Base-by-base conservation (phyloP, 2,888 invertebrate genomes). In the Eupithecia tripunctaria region DNA sequence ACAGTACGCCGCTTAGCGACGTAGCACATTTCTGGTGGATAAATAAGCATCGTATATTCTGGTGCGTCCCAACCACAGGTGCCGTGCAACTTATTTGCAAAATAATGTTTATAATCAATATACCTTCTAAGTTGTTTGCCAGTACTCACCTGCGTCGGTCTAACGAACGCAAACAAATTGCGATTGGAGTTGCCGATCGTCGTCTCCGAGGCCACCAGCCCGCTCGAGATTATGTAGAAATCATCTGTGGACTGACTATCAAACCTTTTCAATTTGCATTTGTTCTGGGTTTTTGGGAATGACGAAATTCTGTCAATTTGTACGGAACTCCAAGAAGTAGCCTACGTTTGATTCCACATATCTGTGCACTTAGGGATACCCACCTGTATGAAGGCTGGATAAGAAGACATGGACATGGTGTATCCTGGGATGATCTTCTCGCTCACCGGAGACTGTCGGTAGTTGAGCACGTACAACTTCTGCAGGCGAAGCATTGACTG, bases 171-270 rank as follows among this genome's bases (percentile, higher is more conserved):
- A 93, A 95, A 96, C 27, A 96, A 91, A 7, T 93, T 88, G 1
- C 91, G 86, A 88, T 97, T 97, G 84, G 91, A 94, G 88, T 97
- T 96, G 6, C 96, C 96, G 79, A 96, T 96, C 15, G 97, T 97
- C 25, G 97, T 97, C 91, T 97, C 97, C 59, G 95, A 91, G 0
- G 95, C 86, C 69, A 95, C 95, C 85, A 96, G 87, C 1, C 96
- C 96, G 60, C 96, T 94, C 0, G 95, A 95, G 10, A 95, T 89
- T 12, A 95, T 86, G 89, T 96, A 96, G 89, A 95, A 96, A 85
- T 96, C 96, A 84, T 96, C 96, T 80, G 95, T 95, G 69, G 96
- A 96, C 88, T 95, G 88, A 73, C 69, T 32, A 27, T n/a, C 60
- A 29, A 60, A 60, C 29, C 56, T 56, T 56, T 25, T 56, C 56